Conservation (phyloP, 2,888 invertebrate species). For the Phoronis australis region DNA sequence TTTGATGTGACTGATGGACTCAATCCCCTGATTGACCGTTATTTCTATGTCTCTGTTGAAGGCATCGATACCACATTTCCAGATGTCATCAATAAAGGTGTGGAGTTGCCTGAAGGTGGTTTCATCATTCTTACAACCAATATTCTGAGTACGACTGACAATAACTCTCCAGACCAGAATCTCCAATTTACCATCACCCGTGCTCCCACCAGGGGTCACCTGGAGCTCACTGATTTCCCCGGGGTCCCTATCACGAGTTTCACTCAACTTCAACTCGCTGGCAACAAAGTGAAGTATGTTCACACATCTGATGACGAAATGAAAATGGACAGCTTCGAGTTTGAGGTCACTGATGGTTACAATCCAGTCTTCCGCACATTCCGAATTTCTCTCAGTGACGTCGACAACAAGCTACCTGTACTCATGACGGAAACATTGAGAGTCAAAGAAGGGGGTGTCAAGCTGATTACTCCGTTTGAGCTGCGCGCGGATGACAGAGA, state of each 20-base stretch:
- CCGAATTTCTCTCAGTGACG: constrained; percentile 45
- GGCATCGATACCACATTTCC: constrained; percentile 46
- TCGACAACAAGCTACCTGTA: constrained; percentile 50
- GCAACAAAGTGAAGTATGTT: constrained; percentile 48
- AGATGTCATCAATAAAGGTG: constrained; percentile 43
- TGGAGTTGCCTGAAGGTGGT: constrained; percentile 48
- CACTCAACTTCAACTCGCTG: constrained; percentile 48
- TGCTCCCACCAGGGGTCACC: constrained; percentile 41
- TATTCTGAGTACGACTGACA: constrained; percentile 44
- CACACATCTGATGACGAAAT: constrained; percentile 45
- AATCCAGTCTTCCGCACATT: constrained; percentile 46
- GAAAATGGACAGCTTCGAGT: constrained; percentile 51
- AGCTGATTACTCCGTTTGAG: constrained; percentile 50
- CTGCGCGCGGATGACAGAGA: constrained; percentile 47
- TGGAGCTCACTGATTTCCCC: constrained; percentile 39
- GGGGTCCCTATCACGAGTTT: constrained; percentile 43
- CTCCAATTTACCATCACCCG: constrained; percentile 46
- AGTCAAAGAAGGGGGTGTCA: constrained; percentile 43
- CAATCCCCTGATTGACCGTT: constrained; percentile 46
- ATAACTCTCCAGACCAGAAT: constrained; percentile 41
- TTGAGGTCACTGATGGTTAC: constrained; percentile 51
- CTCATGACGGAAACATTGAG: constrained; percentile 39
- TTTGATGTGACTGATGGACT: constrained; percentile 51
- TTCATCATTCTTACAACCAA: constrained; percentile 43
- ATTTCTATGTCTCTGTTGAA: constrained; percentile 48